A percentile compares a stretch with the other conserved stretches of the same genome.
Conservation (phyloP, 2,888 invertebrate genomes). For the Ormyrus rosae region DNA sequence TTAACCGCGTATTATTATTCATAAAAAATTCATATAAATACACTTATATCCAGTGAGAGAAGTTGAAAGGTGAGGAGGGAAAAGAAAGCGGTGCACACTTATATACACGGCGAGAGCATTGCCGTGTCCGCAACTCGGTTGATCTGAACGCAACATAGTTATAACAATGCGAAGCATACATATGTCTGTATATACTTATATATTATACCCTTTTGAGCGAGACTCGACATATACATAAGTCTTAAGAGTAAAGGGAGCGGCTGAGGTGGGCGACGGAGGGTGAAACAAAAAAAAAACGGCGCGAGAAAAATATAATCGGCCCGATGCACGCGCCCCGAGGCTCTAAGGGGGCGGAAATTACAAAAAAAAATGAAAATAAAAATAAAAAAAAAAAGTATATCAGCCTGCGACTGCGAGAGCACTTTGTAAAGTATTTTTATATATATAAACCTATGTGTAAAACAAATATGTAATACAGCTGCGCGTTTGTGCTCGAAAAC, state of each 20-base stretch:
- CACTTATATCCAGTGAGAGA: background rate
- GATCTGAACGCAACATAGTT: slow-evolving; percentile 7
- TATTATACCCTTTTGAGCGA: slow-evolving; percentile 43
- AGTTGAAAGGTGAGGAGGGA: background rate
- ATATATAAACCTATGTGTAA: slow-evolving; percentile 45
- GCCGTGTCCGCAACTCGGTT: slow-evolving; percentile 3
- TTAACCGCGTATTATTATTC: slow-evolving; percentile 28
- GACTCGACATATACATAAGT: slow-evolving; percentile 34
- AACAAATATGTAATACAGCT: slow-evolving; percentile 29
- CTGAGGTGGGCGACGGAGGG: too few relatives aligned
- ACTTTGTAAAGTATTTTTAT: slow-evolving; percentile 59
- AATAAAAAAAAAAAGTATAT: slow-evolving; percentile 3
- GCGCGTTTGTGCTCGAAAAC: slow-evolving; percentile 1
- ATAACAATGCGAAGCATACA: slow-evolving; percentile 27
- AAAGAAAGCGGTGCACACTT: background rate
- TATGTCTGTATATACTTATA: slow-evolving; percentile 44
- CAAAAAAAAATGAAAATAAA: background rate
- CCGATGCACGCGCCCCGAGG: slow-evolving; percentile 35
- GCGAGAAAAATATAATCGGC: slow-evolving; percentile 17
- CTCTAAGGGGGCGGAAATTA: slow-evolving; percentile 29
- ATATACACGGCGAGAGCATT: background rate
- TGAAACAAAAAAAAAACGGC: too few relatives aligned
- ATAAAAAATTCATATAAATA: slow-evolving; percentile 26
- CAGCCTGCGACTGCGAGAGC: slow-evolving; percentile 32
- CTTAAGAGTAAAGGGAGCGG: background rate